Percentiles rank a stretch among this genome's conserved stretches.
Evolutionary conservation across 2,113 vertebrate genomes (phyloP).

Genomic region (Indicator maculatus): DNA sequence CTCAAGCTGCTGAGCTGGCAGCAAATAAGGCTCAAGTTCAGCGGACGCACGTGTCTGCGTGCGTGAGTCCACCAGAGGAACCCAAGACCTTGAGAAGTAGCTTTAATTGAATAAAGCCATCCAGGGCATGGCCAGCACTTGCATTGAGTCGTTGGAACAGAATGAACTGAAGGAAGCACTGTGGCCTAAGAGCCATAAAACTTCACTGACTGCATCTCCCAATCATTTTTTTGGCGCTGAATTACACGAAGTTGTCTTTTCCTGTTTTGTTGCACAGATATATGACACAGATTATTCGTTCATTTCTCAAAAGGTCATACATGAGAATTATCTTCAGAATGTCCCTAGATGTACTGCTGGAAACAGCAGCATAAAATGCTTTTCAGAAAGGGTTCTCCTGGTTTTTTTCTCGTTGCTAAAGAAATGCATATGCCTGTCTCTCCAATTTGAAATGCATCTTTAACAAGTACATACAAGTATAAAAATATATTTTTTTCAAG

Average conservation of each 20-base stretch:
- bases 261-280: conserved; percentile 30
- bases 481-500: neutral
- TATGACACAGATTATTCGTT: conserved; percentile 18
- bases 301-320: conserved; percentile 27
- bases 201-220: conserved; percentile 6
- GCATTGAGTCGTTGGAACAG: conserved; percentile 8
- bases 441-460: neutral
- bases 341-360: conserved; percentile 5
- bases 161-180: neutral
- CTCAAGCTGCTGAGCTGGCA: conserved; percentile 64
- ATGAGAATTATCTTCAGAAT: conserved; percentile 29
- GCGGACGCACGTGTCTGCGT: conserved; percentile 20
- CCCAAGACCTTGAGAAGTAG: conserved; percentile 5
- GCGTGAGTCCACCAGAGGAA: conserved; percentile 32
- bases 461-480: neutral
- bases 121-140: conserved; percentile 20
- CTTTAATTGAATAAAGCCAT: conserved; percentile 44
- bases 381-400: neutral
- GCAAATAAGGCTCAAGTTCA: neutral
- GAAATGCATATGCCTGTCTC: neutral
- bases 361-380: neutral
- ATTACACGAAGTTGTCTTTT: conserved; percentile 45
- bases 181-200: neutral
- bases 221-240: neutral
- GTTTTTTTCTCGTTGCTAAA: neutral